A percentile compares a stretch with the other conserved stretches of the same genome.
phyloP scores from a whole-genome alignment of 2,797 vertebrate species.

The Chelon labrosus region DNA sequence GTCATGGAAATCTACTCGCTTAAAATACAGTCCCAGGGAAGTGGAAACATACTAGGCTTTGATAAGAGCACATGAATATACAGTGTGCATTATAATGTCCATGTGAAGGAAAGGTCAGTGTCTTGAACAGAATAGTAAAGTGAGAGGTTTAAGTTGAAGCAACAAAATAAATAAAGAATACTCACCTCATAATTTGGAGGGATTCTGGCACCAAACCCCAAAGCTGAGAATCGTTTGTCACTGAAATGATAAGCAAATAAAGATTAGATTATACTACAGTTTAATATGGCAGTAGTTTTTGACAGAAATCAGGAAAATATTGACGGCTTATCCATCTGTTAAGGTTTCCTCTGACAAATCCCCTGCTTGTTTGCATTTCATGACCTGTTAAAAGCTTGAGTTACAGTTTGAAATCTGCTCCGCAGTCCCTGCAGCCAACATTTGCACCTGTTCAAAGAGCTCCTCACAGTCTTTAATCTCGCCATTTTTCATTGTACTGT shows the following conservation, averaged over 20 bases:
- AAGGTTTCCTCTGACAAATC: constrained; percentile 46
- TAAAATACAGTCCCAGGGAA: constrained; percentile 15
- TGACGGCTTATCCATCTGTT: constrained; percentile 60
- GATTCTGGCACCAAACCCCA: constrained; percentile 97
- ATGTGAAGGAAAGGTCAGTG: constrained; percentile 36
- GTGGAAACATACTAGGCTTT: constrained; percentile 34
- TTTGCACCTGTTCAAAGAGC: constrained; percentile 66
- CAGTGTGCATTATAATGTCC: constrained; percentile 19
- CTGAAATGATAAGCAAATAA: constrained; percentile 81
- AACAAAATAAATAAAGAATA: constrained; percentile 14
- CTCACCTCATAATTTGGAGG: constrained; percentile 96
- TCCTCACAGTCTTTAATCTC: constrained; percentile 41
- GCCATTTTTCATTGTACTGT: constrained; percentile 33
- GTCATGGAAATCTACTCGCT: constrained; percentile 48
- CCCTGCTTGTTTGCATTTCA: constrained; percentile 66
- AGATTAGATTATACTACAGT: constrained; percentile 19
- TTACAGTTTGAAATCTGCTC: constrained; percentile 66
- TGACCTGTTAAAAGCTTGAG: constrained; percentile 67
- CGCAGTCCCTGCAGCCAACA: constrained; percentile 40
- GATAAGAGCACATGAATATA: constrained; percentile 40
- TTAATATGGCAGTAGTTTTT: constrained; percentile 24
- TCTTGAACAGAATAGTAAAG: constrained; percentile 14
- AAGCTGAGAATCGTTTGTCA: constrained; percentile 95
- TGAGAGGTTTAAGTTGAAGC: not conserved
- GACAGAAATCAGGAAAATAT: constrained; percentile 42